Evolutionary conservation across 1,140 invertebrate species (phyloP).

Genomic region (Bilobella aurantiaca): DNA sequence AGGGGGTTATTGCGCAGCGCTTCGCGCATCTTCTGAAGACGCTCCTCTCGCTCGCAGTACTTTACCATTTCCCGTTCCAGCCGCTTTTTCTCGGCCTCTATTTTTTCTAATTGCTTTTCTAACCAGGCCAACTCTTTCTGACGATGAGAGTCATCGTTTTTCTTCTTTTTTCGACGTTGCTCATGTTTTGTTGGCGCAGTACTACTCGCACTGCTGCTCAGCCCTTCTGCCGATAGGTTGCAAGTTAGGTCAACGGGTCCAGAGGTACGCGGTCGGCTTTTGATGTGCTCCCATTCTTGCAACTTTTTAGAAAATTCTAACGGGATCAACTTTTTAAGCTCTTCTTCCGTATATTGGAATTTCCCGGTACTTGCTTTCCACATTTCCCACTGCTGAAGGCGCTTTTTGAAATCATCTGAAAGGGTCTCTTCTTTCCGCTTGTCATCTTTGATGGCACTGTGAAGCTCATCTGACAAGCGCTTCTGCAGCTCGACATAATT

Average conservation of each 20-base stretch:
- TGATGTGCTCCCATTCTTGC: slow-evolving; percentile 57
- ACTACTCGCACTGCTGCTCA: no score
- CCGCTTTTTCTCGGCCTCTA: slow-evolving; percentile 52
- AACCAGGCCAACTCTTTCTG: slow-evolving; percentile 49
- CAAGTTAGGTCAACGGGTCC: no score
- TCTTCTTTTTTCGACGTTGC: slow-evolving; percentile 41
- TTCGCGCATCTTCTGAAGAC: slow-evolving; percentile 51
- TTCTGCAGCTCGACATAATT: slow-evolving; percentile 42
- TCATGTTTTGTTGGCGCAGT: slow-evolving; percentile 43
- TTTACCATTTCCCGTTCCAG: slow-evolving; percentile 51
- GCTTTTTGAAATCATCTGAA: slow-evolving; percentile 65
- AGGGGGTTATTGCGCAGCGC: slow-evolving; percentile 44
- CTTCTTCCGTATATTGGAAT: slow-evolving; percentile 40
- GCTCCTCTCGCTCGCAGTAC: slow-evolving; percentile 50
- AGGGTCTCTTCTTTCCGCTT: slow-evolving; percentile 36
- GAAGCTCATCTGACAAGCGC: slow-evolving; percentile 25
- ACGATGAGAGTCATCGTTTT: slow-evolving; percentile 35
- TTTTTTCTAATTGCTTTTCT: slow-evolving; percentile 50
- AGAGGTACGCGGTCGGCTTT: slow-evolving; percentile 36
- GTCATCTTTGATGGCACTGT: slow-evolving; percentile 20
- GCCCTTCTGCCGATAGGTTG: no score
- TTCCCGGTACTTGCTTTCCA: slow-evolving; percentile 50
- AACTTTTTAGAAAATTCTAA: slow-evolving; percentile 61
- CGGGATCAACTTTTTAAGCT: slow-evolving; percentile 56
- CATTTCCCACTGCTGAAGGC: slow-evolving; percentile 73